Base-by-base conservation (phyloP, 92 coral and sea anemone genomes). In the Palythoa grandiflora region DNA sequence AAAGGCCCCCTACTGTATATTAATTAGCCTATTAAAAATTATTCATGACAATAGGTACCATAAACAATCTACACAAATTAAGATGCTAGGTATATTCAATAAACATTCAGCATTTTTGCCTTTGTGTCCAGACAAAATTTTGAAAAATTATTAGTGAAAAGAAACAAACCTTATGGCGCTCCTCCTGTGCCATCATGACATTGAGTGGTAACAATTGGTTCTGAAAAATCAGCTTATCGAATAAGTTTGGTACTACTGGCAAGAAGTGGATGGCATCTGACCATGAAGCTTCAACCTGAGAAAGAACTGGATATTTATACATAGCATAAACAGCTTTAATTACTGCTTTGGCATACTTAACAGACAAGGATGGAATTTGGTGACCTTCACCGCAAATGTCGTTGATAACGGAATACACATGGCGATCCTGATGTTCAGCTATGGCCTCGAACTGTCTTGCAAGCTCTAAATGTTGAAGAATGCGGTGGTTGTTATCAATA, bases 361-460 rank as follows among this genome's bases (percentile, higher is more conserved):
- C 21, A n/a, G 70, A 35, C 83, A 78, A 11, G 11, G 15, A 37
- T 6, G 83, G 38, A 78, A 78, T n/a, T 53, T 20, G 38, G 44
- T 15, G 16, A 55, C 10, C 70, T 21, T 37, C 70, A 55, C 70
- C 83, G 17, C 83, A 78, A 20, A 78, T 78, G 1, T 78, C 70
- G 9, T 78, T 28, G 0, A 78, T 17, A 21, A 78, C 83, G 20
- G 83, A 78, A 76, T 48, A 76, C 5, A 8, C 21, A 76, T 76
- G 65, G 5, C 80, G 80, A 13, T 76, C 51, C 38, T 76, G 80
- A n/a, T 35, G 37, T 39, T 76, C 80, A 12, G 80, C 80, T n/a
- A 76, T 51, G 57, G 1, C 63, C 28, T 76, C 80, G 0, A 48
- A 5, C n/a, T 76, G 80, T 5, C 65, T 5, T 1, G 80, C 80